Conservation (phyloP, 2,888 invertebrate genomes). For the Scaptomyza tumidula region DNA sequence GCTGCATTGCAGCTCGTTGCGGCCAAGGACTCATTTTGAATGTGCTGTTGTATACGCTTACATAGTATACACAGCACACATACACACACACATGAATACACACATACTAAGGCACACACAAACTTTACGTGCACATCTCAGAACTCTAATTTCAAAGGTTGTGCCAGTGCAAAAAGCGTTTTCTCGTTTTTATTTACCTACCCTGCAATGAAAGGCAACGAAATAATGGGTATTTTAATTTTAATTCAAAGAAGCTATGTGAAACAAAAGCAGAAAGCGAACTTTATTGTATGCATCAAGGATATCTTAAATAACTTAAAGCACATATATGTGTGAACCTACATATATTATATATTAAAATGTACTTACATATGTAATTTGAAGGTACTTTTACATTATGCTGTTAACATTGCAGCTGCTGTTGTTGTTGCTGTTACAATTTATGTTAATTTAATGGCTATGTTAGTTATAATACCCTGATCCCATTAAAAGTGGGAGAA, state of each 20-base stretch:
- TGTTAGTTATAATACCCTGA: background rate
- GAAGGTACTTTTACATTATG: background rate
- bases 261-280: background rate
- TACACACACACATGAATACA: slow-evolving; percentile 10
- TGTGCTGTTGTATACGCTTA: slow-evolving; percentile 56
- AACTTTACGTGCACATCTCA: slow-evolving; percentile 74
- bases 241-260: background rate
- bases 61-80: slow-evolving; percentile 17
- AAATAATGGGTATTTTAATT: background rate
- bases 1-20: slow-evolving; percentile 63
- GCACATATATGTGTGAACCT: background rate
- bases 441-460: background rate
- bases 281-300: background rate
- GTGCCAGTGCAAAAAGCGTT: slow-evolving; percentile 52
- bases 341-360: background rate
- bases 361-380: too few relatives aligned
- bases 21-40: slow-evolving; percentile 78
- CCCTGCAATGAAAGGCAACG: slow-evolving; percentile 11
- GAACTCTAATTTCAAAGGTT: slow-evolving; percentile 78
- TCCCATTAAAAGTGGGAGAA: too few relatives aligned
- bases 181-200: slow-evolving; percentile 42
- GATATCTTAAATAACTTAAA: background rate
- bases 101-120: slow-evolving; percentile 35
- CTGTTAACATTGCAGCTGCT: background rate
- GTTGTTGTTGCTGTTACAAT: background rate